Percentiles rank a stretch among this genome's conserved stretches.
Evolutionary conservation across 2,888 invertebrate species (phyloP).

Genomic region (Drosophila dives): DNA sequence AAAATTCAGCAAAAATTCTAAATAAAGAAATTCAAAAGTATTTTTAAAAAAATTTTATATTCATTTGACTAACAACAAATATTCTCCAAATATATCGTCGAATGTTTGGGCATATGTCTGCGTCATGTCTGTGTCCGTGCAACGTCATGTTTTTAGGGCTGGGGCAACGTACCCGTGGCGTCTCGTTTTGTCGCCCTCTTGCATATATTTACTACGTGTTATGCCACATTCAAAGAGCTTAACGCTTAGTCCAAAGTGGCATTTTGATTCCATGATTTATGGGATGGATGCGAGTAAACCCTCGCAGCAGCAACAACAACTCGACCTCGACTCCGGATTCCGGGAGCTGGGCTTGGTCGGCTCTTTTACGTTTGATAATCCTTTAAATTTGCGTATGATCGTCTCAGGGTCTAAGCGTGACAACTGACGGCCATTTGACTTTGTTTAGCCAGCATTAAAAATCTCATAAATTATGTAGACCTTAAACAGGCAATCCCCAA

Average conservation of each 20-base stretch:
- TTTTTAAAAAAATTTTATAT: background rate
- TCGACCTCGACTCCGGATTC: slow-evolving; percentile 8
- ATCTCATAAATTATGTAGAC: slow-evolving; percentile 56
- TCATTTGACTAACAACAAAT: background rate
- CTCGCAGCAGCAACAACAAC: slow-evolving; percentile 33
- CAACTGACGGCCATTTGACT: slow-evolving; percentile 71
- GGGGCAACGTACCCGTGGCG: slow-evolving; percentile 9
- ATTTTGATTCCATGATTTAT: slow-evolving; percentile 79
- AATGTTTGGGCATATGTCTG: slow-evolving; percentile 28
- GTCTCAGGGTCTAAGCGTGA: slow-evolving; percentile 46
- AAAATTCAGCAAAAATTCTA: background rate
- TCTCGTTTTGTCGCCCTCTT: slow-evolving; percentile 29
- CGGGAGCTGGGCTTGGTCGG: slow-evolving; percentile 7
- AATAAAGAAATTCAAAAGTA: background rate
- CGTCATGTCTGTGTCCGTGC: background rate
- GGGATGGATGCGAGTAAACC: slow-evolving; percentile 53
- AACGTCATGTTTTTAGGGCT: slow-evolving; percentile 30
- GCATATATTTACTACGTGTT: slow-evolving; percentile 76
- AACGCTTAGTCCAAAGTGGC: slow-evolving; percentile 72
- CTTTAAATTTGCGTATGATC: slow-evolving; percentile 75
- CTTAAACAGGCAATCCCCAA: slow-evolving; percentile 10
- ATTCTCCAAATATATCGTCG: background rate
- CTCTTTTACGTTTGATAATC: slow-evolving; percentile 79
- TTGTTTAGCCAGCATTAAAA: slow-evolving; percentile 66
- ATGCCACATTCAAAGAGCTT: slow-evolving; percentile 69